Evolutionary conservation across 2,113 vertebrate species (phyloP), one percentile per base, ranked within the genome.

Genomic region (Balaenoptera acutorostrata): DNA sequence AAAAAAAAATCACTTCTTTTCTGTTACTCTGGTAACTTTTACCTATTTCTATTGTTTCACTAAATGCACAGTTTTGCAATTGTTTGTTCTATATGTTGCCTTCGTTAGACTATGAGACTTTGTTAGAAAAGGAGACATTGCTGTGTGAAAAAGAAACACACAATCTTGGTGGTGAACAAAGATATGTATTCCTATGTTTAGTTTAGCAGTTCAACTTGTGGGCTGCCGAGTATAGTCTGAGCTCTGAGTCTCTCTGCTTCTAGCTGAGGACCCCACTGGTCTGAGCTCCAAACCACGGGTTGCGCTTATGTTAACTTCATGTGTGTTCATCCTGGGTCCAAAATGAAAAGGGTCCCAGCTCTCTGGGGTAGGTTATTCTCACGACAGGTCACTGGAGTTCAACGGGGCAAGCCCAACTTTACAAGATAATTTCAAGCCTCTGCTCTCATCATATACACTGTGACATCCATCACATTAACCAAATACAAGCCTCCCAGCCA

Each of bases 191-290:
- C 29, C 39, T 36, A 15, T 66, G 5, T 11, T 20, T 41, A 23
- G 2, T 1, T 27, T 29, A 52, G 39, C 31, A 69, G 29, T 46
- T 75, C 31, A 49, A 1, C 5, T 25, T 29, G 18, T 15, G 12
- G n/a, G 64, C 20, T 63, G 1, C 0, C n/a, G 11, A 7, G 0
- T 5, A 3, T 13, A 6, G 0, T 31, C 27, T 41, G 1, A 80
- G 6, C 57, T 39, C 20, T 74, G 23, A 80, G 4, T 8, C 13
- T 41, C 33, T 59, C 55, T 84, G 9, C 36, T 59, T 64, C 8
- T 13, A 49, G 33, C 2, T 33, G 55, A 88, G 39, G 17, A 3
- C 29, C 8, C 27, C 52, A 15, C 20, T 83, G 25, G 2, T n/a
- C 23, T 44, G 23, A 23, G 21, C 23, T 55, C 12, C 31, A 46